phyloP scores from a whole-genome alignment of 2,888 invertebrate genomes.

The Drosophila emarginata region DNA sequence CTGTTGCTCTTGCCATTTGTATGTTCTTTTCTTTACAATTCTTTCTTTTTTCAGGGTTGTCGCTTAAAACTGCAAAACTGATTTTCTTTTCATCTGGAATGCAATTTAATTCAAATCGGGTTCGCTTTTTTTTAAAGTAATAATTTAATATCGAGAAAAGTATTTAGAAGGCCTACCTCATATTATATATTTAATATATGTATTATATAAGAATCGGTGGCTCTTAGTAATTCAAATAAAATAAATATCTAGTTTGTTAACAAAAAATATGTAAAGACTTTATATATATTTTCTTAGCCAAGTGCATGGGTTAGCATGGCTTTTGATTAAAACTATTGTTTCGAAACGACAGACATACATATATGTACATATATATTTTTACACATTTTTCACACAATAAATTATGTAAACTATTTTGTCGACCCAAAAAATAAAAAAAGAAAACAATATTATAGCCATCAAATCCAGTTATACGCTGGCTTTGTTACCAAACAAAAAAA shows the following conservation, averaged over 20 bases:
- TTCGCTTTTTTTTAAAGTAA: not conserved
- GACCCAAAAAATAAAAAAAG: not conserved
- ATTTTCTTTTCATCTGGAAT: not conserved
- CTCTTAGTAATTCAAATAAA: too few species aligned
- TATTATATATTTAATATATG: too few species aligned
- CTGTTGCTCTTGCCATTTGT: not conserved
- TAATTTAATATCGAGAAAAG: too few species aligned
- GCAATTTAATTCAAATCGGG: constrained; percentile 1
- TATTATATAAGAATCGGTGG: too few species aligned
- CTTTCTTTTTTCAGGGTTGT: constrained; percentile 4
- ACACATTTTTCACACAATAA: constrained; percentile 1
- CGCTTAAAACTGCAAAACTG: not conserved
- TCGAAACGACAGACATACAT: too few species aligned
- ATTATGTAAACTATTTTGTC: constrained; percentile 1
- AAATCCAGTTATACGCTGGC: constrained; percentile 1
- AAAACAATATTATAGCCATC: not conserved
- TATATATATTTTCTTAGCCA: too few species aligned
- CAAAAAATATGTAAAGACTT: too few species aligned
- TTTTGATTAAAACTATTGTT: too few species aligned
- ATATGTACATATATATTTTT: too few species aligned
- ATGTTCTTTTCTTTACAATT: constrained; percentile 6
- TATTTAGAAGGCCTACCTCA: too few species aligned
- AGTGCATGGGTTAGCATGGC: too few species aligned
- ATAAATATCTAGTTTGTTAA: too few species aligned
- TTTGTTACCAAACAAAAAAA: not conserved